Base-by-base conservation (phyloP, 2,113 vertebrate genomes). In the Microcebus ravelobensis region DNA sequence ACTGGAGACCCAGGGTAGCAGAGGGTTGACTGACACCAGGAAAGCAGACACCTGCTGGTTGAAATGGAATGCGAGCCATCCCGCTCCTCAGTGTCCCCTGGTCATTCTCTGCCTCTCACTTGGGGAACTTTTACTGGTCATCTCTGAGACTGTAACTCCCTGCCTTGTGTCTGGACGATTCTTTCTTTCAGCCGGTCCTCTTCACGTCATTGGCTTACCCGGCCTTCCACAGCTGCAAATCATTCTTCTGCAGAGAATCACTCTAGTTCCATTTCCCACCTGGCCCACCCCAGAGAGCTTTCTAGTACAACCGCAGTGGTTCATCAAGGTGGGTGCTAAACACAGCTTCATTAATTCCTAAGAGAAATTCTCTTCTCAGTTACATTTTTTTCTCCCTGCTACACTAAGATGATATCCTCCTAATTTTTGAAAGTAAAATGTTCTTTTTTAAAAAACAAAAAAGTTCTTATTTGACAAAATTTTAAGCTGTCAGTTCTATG, bases 281-380 rank as follows among this genome's bases (percentile, higher is more conserved):
- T 55, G 50, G 61, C 81, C 91, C 57, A 79, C 73, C 89, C 76
- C 65, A 61, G 50, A 34, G 48, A 91, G 48, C 82, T 71, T 29
- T 71, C n/a, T 82, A 71, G 52, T 67, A 14, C 7, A 36, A 36
- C 18, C 65, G 77, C 79, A 90, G 36, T 80, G 82, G 77, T n/a
- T 94, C 71, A 94, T 63, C 82, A 87, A 86, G 25, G 85, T 86
- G 73, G 91, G 67, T 8, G 48, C 39, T 88, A 82, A 87, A 76
- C 36, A 90, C 23, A 87, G 84, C 18, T 89, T 74, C 70, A 36
- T 79, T 93, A 82, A 94, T 95, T 97, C 59, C 27, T 65, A 77
- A 95, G 63, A 92, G 48, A 74, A 85, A 86, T 85, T 95, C 48
- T 95, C 31, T 68, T 61, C 79, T 63, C 17, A 12, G 42, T 12